Evolutionary conservation across 2,797 vertebrate genomes (phyloP).

Genomic region (Spinibarbus caldwelli): DNA sequence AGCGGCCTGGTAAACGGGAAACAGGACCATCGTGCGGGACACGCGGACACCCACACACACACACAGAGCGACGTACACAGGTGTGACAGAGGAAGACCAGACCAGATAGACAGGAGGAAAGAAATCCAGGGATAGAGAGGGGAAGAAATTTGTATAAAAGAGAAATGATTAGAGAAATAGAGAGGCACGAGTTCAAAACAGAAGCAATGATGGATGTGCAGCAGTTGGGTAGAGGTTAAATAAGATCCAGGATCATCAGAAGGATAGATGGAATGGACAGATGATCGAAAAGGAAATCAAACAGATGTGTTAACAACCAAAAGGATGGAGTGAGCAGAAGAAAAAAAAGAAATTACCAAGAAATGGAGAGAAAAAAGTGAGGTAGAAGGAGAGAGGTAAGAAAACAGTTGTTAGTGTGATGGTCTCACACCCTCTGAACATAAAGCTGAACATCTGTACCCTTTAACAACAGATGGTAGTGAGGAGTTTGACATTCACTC

Average conservation of each 20-base stretch:
- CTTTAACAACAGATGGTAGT: background rate
- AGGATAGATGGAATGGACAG: slow-evolving; percentile 4
- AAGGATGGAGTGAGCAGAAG: slow-evolving; percentile 42
- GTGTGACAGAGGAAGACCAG: slow-evolving; percentile 42
- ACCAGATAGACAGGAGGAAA: slow-evolving; percentile 42
- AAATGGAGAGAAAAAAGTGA: slow-evolving; percentile 42
- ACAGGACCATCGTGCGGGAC: slow-evolving; percentile 74
- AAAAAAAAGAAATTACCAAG: slow-evolving; percentile 37
- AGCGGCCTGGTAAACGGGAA: slow-evolving; percentile 88
- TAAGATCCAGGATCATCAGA: slow-evolving; percentile 30
- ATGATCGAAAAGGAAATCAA: slow-evolving; percentile 38
- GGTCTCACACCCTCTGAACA: slow-evolving; percentile 46
- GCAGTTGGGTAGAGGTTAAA: slow-evolving; percentile 18
- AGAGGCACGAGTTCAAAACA: slow-evolving; percentile 39
- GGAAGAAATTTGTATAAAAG: slow-evolving; percentile 34
- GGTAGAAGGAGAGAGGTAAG: slow-evolving; percentile 48
- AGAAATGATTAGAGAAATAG: slow-evolving; percentile 17
- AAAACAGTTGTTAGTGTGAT: slow-evolving; percentile 52
- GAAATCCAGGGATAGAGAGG: slow-evolving; percentile 34
- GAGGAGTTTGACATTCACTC: background rate
- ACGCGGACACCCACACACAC: slow-evolving; percentile 42
- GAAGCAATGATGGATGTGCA: slow-evolving; percentile 16
- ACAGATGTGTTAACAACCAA: slow-evolving; percentile 27
- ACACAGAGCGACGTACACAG: slow-evolving; percentile 67
- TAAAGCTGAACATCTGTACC: slow-evolving; percentile 26